A percentile compares a stretch with the other conserved stretches of the same genome.
Conservation (phyloP, 1,140 invertebrate genomes). For the Ridgeia piscesae region DNA sequence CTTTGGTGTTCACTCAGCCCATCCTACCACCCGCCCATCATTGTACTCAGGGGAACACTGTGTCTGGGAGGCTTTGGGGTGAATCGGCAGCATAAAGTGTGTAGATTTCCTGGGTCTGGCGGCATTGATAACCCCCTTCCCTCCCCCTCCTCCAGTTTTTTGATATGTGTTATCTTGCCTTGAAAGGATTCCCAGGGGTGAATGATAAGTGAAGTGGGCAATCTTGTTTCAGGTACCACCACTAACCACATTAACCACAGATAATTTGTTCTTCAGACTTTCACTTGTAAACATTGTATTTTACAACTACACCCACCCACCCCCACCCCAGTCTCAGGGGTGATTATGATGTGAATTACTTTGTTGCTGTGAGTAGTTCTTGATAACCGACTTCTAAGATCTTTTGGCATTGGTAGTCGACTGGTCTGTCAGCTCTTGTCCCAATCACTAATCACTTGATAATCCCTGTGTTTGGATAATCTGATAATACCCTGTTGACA, state of each 20-base stretch:
- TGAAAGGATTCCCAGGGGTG: neutral
- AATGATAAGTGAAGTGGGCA: neutral
- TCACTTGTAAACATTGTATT: neutral
- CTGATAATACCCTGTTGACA: neutral
- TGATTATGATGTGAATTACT: neutral
- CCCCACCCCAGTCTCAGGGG: neutral
- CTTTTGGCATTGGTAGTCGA: neutral
- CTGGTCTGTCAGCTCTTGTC: neutral
- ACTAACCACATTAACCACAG: neutral
- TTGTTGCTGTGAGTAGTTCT: neutral
- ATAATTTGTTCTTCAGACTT: neutral
- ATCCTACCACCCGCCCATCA: too few relatives aligned
- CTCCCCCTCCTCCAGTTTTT: neutral
- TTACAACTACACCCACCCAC: too few relatives aligned
- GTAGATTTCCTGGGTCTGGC: neutral
- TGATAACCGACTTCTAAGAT: neutral
- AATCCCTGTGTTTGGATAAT: neutral
- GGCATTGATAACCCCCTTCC: neutral
- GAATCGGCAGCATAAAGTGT: neutral
- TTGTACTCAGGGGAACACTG: too few relatives aligned
- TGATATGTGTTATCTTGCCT: neutral
- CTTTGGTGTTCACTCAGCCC: too few relatives aligned
- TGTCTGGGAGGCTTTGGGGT: too few relatives aligned
- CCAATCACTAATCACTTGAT: neutral
- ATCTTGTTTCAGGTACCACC: neutral